Percentiles rank a stretch among this genome's conserved stretches.
Conservation (phyloP, 2,113 vertebrate genomes). For the Panthera leo region DNA sequence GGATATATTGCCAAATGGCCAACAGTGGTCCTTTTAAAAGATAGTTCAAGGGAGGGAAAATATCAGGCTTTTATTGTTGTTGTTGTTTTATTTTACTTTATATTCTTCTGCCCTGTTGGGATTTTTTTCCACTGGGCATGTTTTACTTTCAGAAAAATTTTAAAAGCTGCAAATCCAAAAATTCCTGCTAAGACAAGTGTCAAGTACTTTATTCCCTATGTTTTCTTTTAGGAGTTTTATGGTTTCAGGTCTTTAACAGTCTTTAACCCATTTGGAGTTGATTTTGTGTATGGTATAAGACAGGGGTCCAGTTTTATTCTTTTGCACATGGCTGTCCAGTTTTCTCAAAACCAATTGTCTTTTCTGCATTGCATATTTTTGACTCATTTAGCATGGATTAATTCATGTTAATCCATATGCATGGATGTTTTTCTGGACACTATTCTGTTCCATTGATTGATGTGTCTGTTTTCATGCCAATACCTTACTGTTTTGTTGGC, state of each 20-base stretch:
- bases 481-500: not conserved
- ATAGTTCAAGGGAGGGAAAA: not conserved
- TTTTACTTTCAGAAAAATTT: not conserved
- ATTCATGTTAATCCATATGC: not conserved
- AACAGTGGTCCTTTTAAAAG: not conserved
- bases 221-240: not conserved
- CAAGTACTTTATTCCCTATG: not conserved
- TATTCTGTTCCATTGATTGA: not conserved
- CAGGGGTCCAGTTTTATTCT: not conserved
- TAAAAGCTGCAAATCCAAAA: not conserved
- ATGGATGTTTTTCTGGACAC: not conserved
- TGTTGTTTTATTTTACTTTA: not conserved
- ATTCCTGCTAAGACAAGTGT: not conserved
- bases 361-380: not conserved
- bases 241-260: not conserved
- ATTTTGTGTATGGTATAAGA: not conserved
- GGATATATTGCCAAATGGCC: not conserved
- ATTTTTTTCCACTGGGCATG: not conserved
- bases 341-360: not conserved
- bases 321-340: not conserved
- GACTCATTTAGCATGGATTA: not conserved
- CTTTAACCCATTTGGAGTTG: not conserved
- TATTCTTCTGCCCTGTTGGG: not conserved
- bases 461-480: not conserved
- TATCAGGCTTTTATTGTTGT: not conserved